Evolutionary conservation across 2,888 invertebrate genomes (phyloP), one percentile per base, ranked within the genome.

Genomic region (Drosophila siamana): DNA sequence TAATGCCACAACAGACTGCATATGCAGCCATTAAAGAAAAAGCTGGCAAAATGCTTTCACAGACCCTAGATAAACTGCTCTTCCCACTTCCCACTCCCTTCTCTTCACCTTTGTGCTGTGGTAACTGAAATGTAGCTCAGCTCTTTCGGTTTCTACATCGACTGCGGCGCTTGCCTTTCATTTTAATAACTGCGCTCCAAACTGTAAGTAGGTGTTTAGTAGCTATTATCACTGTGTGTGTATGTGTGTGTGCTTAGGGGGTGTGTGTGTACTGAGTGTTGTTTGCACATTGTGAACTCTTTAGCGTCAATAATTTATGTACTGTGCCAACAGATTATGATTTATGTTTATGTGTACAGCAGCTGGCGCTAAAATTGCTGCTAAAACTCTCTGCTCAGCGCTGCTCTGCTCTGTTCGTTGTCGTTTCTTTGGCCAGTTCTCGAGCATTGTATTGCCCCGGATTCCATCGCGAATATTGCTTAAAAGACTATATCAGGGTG

Each of bases 301-400:
- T 85, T 88, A 74, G 88, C 74, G 77, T 86, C 88, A 88, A 85
- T 85, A 88, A 86, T 88, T 85, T 88, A 88, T 88, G 86, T 86
- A 86, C 80, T 87, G 70, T 71, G 86, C 83, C 70, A 77, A 67
- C 69, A 85, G 88, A 85, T 85, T 85, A 85, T 85, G 85, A 85
- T 85, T 85, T 88, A 85, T 85, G 80, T 65, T 78, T 78, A 73
- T 75, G 73, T 75, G 64, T 59, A 59, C 48, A 77, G 72, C 75
- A 64, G 69, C 66, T 59, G 75, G 60, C 63, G 63, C 52, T 75
- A 50, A 66, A 74, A 74, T 59, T 56, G 61, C 51, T 56, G 13
- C 13, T 38, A 11, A 38, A 38, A 38, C 36, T 15, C 36, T 11
- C n/a, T 3, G 44, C 30, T 30, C 9, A 13, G 36, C 19, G 9